Percentiles rank a stretch among this genome's conserved stretches.
These are phyloP conservation scores for Dipodomys stephensi DNA, from an alignment of 2,113 vertebrate species.

Conservation along the genomic window DNA sequence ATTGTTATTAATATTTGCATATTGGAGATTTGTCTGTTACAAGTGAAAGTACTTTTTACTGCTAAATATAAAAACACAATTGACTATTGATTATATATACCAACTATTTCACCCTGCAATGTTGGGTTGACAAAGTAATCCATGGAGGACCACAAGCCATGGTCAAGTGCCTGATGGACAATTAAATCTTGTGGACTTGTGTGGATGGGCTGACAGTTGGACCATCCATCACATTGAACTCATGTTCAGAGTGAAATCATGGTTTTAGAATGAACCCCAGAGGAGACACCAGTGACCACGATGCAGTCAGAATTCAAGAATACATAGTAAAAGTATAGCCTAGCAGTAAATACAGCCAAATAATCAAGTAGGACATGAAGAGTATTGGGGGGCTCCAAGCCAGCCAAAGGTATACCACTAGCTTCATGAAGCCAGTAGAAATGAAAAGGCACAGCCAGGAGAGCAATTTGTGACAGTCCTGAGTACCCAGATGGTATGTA, in stretches of 20 bases:
- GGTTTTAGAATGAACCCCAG: neutral
- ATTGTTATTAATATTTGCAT: neutral
- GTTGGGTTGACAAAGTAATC: neutral
- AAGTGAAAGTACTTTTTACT: neutral
- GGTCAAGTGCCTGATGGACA: neutral
- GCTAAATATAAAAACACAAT: neutral
- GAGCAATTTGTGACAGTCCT: neutral
- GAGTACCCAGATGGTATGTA: too few relatives aligned
- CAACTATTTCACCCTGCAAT: neutral
- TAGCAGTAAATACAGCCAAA: neutral
- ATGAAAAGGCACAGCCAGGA: neutral
- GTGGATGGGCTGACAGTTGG: too few relatives aligned
- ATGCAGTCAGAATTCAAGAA: neutral
- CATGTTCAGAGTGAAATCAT: neutral
- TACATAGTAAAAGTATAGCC: neutral
- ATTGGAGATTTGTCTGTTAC: neutral
- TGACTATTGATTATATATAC: neutral
- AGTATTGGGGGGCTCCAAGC: neutral
- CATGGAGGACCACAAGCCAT: neutral
- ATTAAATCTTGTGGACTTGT: too few relatives aligned
- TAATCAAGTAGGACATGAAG: neutral
- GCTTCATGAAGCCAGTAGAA: neutral
- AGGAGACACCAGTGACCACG: neutral
- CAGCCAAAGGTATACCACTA: neutral
- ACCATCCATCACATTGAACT: neutral